Conservation (phyloP, 2,797 vertebrate genomes). For the Micropoecilia bifurca region DNA sequence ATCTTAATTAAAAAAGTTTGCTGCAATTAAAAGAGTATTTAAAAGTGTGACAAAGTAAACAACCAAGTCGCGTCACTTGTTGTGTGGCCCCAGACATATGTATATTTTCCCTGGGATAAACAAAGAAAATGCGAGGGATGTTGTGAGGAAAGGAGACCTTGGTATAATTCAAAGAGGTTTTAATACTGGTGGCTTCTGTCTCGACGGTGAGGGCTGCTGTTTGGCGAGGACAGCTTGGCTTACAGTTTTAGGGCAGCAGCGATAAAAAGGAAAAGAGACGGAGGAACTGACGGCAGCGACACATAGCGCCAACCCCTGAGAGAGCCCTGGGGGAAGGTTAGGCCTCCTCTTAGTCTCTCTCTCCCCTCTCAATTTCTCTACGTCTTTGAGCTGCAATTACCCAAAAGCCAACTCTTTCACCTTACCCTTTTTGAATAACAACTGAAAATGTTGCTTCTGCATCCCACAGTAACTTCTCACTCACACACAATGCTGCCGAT, state of each 20-base stretch:
- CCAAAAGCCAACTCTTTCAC: conserved; percentile 55
- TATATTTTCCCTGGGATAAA: conserved; percentile 42
- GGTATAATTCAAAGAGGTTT: conserved; percentile 54
- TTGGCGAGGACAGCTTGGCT: conserved; percentile 66
- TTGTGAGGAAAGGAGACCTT: conserved; percentile 30
- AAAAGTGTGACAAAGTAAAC: conserved; percentile 40
- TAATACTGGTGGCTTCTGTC: conserved; percentile 52
- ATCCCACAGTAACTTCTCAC: conserved; percentile 17
- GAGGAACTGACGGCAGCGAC: conserved; percentile 55
- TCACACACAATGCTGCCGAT: conserved; percentile 1
- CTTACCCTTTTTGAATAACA: conserved; percentile 60
- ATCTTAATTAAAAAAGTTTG: conserved; percentile 48
- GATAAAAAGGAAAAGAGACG: conserved; percentile 62
- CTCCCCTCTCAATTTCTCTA: conserved; percentile 29
- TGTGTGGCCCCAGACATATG: conserved; percentile 33
- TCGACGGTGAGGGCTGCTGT: conserved; percentile 39
- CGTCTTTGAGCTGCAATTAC: conserved; percentile 70
- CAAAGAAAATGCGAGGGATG: conserved; percentile 51
- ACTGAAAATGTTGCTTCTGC: conserved; percentile 38
- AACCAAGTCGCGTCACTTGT: conserved; percentile 53
- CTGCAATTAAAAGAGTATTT: conserved; percentile 35
- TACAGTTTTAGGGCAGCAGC: conserved; percentile 72
- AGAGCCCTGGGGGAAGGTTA: conserved; percentile 82
- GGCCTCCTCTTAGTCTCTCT: conserved; percentile 49
- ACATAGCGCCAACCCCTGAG: conserved; percentile 60